phyloP scores from a whole-genome alignment of 2,888 invertebrate species.

The Chymomyza procnemis region DNA sequence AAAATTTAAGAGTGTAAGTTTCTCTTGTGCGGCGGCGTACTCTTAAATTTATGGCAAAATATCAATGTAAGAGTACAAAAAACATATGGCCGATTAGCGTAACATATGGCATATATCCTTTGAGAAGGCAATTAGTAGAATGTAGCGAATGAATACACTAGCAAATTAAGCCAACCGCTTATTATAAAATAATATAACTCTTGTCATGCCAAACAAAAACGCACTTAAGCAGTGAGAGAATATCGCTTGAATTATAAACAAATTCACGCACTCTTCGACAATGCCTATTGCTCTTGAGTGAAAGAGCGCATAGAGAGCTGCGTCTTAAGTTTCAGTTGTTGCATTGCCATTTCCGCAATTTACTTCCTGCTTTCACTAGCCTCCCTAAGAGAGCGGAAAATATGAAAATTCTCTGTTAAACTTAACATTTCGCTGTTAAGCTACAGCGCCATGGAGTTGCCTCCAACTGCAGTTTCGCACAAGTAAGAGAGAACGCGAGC shows the following conservation, averaged over 20 bases:
- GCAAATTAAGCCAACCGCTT: no score
- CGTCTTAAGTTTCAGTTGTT: conserved; percentile 22
- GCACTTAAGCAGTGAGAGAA: no score
- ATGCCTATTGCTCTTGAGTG: conserved; percentile 23
- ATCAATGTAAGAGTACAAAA: not conserved
- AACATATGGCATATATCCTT: conserved; percentile 37
- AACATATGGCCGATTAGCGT: conserved; percentile 40
- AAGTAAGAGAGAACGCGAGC: no score
- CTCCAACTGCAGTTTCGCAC: not conserved
- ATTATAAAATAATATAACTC: no score
- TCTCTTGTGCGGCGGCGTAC: not conserved
- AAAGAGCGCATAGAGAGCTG: conserved; percentile 13
- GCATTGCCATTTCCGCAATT: conserved; percentile 36
- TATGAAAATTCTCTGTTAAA: conserved; percentile 11
- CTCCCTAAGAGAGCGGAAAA: conserved; percentile 14
- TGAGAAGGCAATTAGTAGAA: no score
- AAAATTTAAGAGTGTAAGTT: not conserved
- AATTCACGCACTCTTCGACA: conserved; percentile 13
- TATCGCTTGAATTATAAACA: not conserved
- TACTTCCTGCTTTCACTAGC: conserved; percentile 36
- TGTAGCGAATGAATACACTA: no score
- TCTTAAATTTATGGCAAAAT: conserved; percentile 15
- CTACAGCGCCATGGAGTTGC: not conserved
- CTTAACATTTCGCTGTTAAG: conserved; percentile 16
- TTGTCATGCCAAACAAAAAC: no score